Evolutionary conservation across 2,797 vertebrate species (phyloP).

Genomic region (Intellagama lesueurii): DNA sequence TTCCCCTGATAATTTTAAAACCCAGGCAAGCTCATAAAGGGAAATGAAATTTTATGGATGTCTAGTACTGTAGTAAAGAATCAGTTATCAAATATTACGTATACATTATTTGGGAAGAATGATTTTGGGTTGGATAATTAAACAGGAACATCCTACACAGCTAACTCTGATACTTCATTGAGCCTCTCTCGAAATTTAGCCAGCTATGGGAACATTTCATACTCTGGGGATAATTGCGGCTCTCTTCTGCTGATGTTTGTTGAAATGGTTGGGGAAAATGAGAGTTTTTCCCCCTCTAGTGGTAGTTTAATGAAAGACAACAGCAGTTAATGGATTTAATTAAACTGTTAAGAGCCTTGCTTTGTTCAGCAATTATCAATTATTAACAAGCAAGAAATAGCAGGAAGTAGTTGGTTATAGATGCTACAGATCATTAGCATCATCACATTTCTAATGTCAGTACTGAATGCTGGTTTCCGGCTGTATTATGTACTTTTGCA

Average conservation of each 20-base stretch:
- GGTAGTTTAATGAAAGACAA: constrained; percentile 16
- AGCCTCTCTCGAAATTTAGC: not conserved
- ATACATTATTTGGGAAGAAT: not conserved
- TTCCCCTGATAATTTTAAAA: too few relatives aligned
- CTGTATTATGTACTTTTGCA: not conserved
- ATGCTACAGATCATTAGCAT: constrained; percentile 20
- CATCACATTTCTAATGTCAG: not conserved
- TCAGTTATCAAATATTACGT: not conserved
- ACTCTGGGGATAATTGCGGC: too few relatives aligned
- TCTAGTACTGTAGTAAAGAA: too few relatives aligned
- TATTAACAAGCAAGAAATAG: not conserved
- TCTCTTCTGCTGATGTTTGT: not conserved
- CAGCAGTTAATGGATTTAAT: not conserved
- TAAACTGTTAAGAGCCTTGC: not conserved
- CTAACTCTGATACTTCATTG: not conserved
- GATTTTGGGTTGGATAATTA: not conserved
- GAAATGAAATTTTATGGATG: too few relatives aligned
- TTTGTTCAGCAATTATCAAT: not conserved
- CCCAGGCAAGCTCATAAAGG: too few relatives aligned
- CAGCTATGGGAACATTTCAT: not conserved
- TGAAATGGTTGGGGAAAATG: not conserved
- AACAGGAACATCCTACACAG: not conserved
- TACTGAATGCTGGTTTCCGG: not conserved
- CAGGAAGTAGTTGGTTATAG: not conserved
- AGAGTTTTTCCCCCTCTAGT: constrained; percentile 33